phyloP scores from a whole-genome alignment of 2,113 vertebrate genomes.

The Bufo bufo region DNA sequence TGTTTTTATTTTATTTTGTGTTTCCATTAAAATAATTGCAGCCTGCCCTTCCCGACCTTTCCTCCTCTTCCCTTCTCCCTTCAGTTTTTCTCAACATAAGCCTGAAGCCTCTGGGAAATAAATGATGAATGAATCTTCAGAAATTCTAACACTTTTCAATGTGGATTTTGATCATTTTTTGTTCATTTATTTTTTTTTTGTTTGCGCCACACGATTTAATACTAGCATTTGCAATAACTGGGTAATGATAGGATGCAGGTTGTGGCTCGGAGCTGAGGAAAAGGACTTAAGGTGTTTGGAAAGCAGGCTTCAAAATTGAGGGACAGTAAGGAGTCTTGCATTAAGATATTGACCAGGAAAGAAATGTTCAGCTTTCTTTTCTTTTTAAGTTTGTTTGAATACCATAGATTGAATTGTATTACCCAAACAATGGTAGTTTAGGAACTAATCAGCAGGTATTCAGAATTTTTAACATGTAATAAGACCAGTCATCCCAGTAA shows the following conservation, averaged over 20 bases:
- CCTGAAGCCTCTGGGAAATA: conserved; percentile 53
- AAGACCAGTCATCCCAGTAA: no score
- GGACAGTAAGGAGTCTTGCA: not conserved
- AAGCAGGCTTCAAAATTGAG: conserved; percentile 11
- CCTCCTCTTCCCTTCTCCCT: conserved; percentile 28
- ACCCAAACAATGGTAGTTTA: not conserved
- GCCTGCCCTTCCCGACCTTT: conserved; percentile 40
- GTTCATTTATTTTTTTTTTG: not conserved
- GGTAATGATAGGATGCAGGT: conserved; percentile 37
- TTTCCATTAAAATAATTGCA: conserved; percentile 61
- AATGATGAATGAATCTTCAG: conserved; percentile 71
- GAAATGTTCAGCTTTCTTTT: conserved; percentile 18
- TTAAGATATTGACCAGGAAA: not conserved
- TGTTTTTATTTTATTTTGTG: conserved; percentile 87
- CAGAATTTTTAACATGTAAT: no score
- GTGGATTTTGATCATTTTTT: conserved; percentile 73
- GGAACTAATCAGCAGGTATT: not conserved
- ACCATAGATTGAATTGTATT: no score
- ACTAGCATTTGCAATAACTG: conserved; percentile 36
- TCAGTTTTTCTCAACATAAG: conserved; percentile 34
- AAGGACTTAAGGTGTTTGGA: conserved; percentile 41
- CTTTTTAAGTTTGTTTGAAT: not conserved
- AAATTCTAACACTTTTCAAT: conserved; percentile 79
- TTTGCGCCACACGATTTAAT: conserved; percentile 29
- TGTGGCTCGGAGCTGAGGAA: conserved; percentile 35